Evolutionary conservation across 1,140 invertebrate species (phyloP).

Genomic region (Samia ricini): DNA sequence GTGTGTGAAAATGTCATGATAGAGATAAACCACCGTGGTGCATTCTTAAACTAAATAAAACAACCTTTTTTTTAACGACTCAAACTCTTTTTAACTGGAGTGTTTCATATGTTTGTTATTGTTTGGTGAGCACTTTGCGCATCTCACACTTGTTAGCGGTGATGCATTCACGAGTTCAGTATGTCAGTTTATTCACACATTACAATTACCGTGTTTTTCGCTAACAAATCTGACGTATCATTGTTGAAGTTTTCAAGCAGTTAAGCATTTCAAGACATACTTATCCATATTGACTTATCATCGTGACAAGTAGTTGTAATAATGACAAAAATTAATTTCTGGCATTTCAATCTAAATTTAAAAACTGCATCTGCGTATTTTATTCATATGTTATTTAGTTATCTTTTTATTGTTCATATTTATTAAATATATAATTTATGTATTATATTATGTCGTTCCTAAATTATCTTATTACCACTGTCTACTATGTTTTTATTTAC

Average conservation of each 20-base stretch:
- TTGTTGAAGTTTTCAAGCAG: neutral
- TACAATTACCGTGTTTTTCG: neutral
- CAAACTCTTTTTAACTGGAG: neutral
- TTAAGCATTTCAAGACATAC: neutral
- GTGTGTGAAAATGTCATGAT: too few relatives aligned
- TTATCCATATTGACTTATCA: neutral
- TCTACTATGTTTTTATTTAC: too few relatives aligned
- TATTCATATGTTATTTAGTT: too few relatives aligned
- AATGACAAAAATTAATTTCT: neutral
- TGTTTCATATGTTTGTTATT: neutral
- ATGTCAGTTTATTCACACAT: constrained; percentile 1
- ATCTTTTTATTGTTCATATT: too few relatives aligned
- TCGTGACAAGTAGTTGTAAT: neutral
- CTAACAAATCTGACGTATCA: neutral
- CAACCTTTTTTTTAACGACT: too few relatives aligned
- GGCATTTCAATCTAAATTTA: neutral
- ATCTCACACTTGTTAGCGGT: neutral
- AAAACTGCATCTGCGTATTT: too few relatives aligned
- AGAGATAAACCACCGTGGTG: too few relatives aligned
- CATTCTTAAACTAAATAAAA: too few relatives aligned
- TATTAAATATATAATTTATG: too few relatives aligned
- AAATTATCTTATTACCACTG: too few relatives aligned
- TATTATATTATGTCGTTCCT: too few relatives aligned
- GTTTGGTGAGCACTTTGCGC: neutral
- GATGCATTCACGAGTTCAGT: neutral